Base-by-base conservation (phyloP, 2,113 vertebrate genomes). In the Carettochelys insculpta region DNA sequence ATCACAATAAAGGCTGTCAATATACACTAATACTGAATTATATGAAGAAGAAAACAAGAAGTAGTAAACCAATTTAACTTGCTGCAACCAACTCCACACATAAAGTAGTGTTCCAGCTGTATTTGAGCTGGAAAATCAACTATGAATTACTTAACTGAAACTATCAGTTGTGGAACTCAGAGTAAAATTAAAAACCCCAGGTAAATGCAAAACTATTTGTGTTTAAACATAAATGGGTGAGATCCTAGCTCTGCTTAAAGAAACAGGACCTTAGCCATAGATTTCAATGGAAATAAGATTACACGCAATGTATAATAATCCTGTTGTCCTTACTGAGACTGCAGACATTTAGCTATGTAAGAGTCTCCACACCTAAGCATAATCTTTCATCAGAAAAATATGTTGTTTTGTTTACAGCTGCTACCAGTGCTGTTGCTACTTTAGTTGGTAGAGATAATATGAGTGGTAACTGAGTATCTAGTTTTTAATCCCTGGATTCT, bases 1-100 rank as follows among this genome's bases (percentile, higher is more conserved):
- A 93, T 94, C 2, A 3, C 88, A 96, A 90, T 96, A 96, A 96
- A 97, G 81, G 4, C 52, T 96, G 95, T 96, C 95, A 95, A 96
- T 97, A 96, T 2, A 50, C 77, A 85, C 86, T 90, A 47, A 14
- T 31, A 1, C 82, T 93, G 90, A 94, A 93, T 75, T 53, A 85
- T 52, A 85, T 0, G 88, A 71, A 79, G 43, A 92, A 47, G 82
- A 93, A 93, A 96, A 91, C 86, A 89, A 92, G 89, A 91, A 24
- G 61, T 78, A 94, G 56, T 81, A 83, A 94, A 95, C 47, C 52
- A 91, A 92, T 95, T 73, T 93, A 90, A 80, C 56, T 87, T 93
- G 22, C 84, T 80, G 38, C 82, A 95, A 51, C 79, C 51, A 90
- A 5, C 11, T 82, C 77, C 1, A 0, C 61, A 84, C 78, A 82